Conservation (phyloP, 2,797 vertebrate species). For the Argentina silus region DNA sequence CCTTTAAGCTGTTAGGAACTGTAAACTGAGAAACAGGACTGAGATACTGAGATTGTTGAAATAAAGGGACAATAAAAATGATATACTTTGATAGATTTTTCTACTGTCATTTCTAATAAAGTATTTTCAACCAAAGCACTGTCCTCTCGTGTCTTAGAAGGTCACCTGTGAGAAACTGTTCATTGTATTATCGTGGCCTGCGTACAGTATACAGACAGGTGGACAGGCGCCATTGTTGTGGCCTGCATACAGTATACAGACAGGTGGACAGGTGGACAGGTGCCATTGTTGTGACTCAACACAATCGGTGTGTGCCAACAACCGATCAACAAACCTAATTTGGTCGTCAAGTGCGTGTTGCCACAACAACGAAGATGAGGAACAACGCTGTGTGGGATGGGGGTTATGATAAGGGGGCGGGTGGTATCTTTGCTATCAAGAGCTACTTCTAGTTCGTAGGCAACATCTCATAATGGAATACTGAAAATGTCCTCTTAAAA, state of each 20-base stretch:
- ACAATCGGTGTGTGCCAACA: conserved; percentile 4
- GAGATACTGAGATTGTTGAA: conserved; percentile 54
- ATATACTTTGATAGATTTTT: conserved; percentile 59
- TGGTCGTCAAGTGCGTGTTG: conserved; percentile 13
- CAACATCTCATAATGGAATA: background rate
- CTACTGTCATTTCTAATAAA: conserved; percentile 64
- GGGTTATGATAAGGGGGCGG: background rate
- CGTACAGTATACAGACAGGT: background rate
- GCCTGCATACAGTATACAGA: background rate
- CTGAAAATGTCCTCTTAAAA: background rate
- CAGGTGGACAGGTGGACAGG: background rate
- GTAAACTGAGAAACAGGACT: conserved; percentile 23
- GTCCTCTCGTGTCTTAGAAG: conserved; percentile 9
- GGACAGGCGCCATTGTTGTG: background rate
- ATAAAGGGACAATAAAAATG: conserved; percentile 47
- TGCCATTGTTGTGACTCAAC: conserved; percentile 14
- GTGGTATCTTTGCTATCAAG: too few relatives aligned
- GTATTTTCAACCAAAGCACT: conserved; percentile 51
- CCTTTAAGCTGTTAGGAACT: background rate
- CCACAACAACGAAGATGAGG: conserved; percentile 24
- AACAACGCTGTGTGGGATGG: background rate
- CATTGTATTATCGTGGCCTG: background rate
- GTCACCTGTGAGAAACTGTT: background rate
- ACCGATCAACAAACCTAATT: background rate
- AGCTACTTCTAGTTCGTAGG: background rate